These are phyloP conservation scores for Pseudococcus viburni DNA, from an alignment of 2,888 invertebrate genomes.

Conservation along the genomic window DNA sequence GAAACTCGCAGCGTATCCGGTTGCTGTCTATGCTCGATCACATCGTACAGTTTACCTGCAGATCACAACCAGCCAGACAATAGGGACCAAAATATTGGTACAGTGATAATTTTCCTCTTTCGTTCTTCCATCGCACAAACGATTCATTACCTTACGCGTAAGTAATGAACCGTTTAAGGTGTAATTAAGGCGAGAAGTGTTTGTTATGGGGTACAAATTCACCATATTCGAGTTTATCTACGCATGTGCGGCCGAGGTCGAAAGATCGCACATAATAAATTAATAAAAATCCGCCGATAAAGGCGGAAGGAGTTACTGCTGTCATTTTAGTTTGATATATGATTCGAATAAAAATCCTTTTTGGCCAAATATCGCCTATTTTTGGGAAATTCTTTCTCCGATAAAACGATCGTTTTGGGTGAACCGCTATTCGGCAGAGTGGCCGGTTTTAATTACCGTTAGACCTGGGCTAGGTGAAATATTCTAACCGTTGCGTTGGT, in stretches of 20 bases:
- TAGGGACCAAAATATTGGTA: neutral
- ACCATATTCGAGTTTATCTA: neutral
- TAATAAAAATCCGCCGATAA: slow-evolving; percentile 48
- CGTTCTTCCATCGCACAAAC: neutral
- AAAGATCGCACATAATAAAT: slow-evolving; percentile 48
- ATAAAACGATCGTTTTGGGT: slow-evolving; percentile 20
- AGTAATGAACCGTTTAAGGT: slow-evolving; percentile 34
- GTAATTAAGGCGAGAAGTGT: slow-evolving; percentile 29
- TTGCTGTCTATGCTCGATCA: neutral
- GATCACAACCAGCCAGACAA: neutral
- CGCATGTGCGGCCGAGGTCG: neutral
- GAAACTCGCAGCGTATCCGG: neutral
- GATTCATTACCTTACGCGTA: slow-evolving; percentile 24
- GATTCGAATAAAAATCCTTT: slow-evolving; percentile 27
- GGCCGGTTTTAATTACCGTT: neutral
- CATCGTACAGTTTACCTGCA: neutral
- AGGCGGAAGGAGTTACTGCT: slow-evolving; percentile 50
- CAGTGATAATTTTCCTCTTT: slow-evolving; percentile 3
- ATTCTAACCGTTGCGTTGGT: neutral
- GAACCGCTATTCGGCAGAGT: neutral
- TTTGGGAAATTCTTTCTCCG: neutral
- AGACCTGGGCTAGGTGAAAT: neutral
- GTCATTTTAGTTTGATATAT: slow-evolving; percentile 47
- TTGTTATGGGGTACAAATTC: neutral
- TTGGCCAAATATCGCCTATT: neutral